Conservation (phyloP, 2,888 invertebrate genomes). For the Slavum lentiscoides region DNA sequence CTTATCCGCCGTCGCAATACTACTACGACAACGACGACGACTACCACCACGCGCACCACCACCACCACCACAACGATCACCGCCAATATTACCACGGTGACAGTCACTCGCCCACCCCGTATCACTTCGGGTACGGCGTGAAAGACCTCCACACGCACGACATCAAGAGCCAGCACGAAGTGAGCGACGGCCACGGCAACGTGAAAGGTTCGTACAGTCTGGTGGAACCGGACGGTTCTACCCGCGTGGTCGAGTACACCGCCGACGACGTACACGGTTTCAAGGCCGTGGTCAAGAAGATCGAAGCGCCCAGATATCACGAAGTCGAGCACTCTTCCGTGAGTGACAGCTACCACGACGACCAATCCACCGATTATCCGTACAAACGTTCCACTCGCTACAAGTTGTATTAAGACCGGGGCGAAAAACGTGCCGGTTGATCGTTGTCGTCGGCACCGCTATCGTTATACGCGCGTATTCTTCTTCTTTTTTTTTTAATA, state of each 20-base stretch:
- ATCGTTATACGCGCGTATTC: too few relatives aligned
- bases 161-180: slow-evolving; percentile 39
- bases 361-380: not conserved
- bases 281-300: slow-evolving; percentile 37
- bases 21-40: not conserved
- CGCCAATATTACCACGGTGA: not conserved
- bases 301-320: not conserved
- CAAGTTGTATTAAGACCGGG: not conserved
- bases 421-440: not conserved
- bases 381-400: too few relatives aligned
- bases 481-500: too few relatives aligned
- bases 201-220: slow-evolving; percentile 47
- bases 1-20: not conserved
- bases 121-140: slow-evolving; percentile 32
- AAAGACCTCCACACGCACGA: slow-evolving; percentile 33
- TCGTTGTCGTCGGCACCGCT: too few relatives aligned
- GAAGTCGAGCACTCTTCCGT: too few relatives aligned
- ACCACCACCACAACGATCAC: not conserved
- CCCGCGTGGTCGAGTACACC: slow-evolving; percentile 38
- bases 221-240: slow-evolving; percentile 38
- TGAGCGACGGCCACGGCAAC: slow-evolving; percentile 42
- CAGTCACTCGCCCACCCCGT: slow-evolving; percentile 1
- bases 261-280: slow-evolving; percentile 25
- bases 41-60: not conserved
- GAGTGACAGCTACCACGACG: not conserved